Evolutionary conservation across 1,140 invertebrate genomes (phyloP).

Genomic region (Diabrotica virgifera): DNA sequence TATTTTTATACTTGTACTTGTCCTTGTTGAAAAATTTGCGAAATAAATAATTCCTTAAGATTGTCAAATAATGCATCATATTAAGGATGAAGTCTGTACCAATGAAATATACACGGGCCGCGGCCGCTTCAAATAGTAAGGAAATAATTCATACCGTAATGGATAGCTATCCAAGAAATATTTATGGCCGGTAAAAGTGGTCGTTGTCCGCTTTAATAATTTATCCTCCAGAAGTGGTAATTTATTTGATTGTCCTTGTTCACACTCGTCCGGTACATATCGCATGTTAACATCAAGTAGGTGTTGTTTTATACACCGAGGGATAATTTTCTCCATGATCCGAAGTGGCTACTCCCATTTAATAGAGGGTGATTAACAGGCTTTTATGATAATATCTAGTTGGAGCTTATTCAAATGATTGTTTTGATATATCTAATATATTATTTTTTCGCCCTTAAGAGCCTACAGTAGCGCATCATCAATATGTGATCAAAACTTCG

Average conservation of each 20-base stretch:
- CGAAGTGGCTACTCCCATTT: conserved; percentile 12
- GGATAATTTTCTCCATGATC: conserved; percentile 6
- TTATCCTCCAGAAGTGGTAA: conserved; percentile 27
- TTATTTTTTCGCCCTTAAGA: no score
- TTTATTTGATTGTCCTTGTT: conserved; percentile 31
- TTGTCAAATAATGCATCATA: no score
- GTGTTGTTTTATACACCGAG: conserved; percentile 23
- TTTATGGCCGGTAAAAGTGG: conserved; percentile 25
- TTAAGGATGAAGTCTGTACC: no score
- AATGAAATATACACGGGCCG: conserved; percentile 9
- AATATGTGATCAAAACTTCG: no score
- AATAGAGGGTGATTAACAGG: neutral
- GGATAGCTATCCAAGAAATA: conserved; percentile 10
- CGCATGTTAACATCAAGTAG: conserved; percentile 29
- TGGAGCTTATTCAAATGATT: neutral
- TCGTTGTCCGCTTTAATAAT: conserved; percentile 23
- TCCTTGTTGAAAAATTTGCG: no score
- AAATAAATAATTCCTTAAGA: no score
- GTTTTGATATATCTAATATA: neutral
- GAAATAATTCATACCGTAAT: conserved; percentile 15
- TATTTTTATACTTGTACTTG: no score
- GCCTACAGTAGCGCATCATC: no score
- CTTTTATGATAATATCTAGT: neutral
- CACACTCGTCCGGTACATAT: conserved; percentile 24
- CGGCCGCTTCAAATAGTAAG: conserved; percentile 1